Evolutionary conservation across 2,113 vertebrate genomes (phyloP).

Genomic region (Mixornis gularis): DNA sequence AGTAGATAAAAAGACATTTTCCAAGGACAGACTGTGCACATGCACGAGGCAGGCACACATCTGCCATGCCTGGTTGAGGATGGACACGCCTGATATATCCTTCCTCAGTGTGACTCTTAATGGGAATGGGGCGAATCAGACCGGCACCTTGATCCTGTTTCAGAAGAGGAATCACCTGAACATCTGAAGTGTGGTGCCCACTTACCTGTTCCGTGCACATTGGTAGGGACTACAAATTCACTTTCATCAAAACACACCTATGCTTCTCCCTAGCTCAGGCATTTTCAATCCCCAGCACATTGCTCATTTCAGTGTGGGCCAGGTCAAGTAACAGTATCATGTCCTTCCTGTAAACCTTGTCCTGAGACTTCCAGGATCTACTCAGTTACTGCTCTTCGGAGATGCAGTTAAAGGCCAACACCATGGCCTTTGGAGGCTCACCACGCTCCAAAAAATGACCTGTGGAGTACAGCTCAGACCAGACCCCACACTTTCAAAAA

Average conservation of each 20-base stretch:
- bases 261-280: neutral
- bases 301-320: neutral
- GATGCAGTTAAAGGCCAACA: neutral
- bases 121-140: neutral
- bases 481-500: neutral
- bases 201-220: neutral
- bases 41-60: fast-evolving
- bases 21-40: neutral
- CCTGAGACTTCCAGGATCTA: neutral
- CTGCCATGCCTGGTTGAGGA: neutral
- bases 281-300: neutral
- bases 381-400: neutral
- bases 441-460: neutral
- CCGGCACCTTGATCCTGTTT: neutral
- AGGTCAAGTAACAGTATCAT: neutral
- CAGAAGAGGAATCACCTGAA: neutral
- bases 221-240: neutral
- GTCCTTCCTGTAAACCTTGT: neutral
- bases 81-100: neutral
- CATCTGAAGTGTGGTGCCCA: neutral
- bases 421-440: neutral
- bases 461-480: neutral
- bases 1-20: neutral
- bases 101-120: neutral
- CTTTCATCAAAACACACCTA: neutral